These are phyloP conservation scores for Drosophila pseudoananassae DNA, from an alignment of 1,140 invertebrate genomes.

Conservation along the genomic window DNA sequence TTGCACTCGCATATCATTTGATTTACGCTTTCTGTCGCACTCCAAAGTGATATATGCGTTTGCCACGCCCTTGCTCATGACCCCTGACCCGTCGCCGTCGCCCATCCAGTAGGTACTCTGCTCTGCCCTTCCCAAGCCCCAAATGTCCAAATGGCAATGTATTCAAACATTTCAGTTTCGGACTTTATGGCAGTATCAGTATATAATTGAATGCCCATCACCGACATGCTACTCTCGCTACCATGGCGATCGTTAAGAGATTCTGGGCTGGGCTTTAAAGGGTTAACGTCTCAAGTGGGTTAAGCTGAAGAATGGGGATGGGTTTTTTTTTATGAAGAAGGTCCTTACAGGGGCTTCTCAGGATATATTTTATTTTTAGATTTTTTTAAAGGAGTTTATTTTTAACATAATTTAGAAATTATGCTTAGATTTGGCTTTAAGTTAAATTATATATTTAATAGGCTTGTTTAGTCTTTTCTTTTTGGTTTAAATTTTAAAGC, in stretches of 20 bases:
- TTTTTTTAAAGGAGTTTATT: too few species aligned
- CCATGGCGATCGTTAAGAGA: slow-evolving; percentile 3
- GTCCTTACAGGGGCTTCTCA: too few species aligned
- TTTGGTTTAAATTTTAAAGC: too few species aligned
- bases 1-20: slow-evolving; percentile 81
- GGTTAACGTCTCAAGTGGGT: not conserved
- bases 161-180: slow-evolving; percentile 80
- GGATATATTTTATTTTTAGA: too few species aligned
- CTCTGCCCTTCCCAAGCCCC: not conserved
- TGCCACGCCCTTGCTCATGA: slow-evolving; percentile 45
- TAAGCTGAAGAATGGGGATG: too few species aligned
- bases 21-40: slow-evolving; percentile 79
- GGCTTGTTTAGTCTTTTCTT: too few species aligned
- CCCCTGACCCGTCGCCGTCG: not conserved
- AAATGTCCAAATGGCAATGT: slow-evolving; percentile 72
- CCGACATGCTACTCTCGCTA: slow-evolving; percentile 17
- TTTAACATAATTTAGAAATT: too few species aligned
- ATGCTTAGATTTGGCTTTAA: too few species aligned
- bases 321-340: too few species aligned
- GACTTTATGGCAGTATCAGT: slow-evolving; percentile 67
- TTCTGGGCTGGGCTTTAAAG: not conserved
- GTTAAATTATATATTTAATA: too few species aligned
- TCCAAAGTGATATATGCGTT: slow-evolving; percentile 72
- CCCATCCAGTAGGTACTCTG: too few species aligned
- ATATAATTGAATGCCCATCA: slow-evolving; percentile 70